Evolutionary conservation across 2,113 vertebrate genomes (phyloP).

Genomic region (Catharus minimus): DNA sequence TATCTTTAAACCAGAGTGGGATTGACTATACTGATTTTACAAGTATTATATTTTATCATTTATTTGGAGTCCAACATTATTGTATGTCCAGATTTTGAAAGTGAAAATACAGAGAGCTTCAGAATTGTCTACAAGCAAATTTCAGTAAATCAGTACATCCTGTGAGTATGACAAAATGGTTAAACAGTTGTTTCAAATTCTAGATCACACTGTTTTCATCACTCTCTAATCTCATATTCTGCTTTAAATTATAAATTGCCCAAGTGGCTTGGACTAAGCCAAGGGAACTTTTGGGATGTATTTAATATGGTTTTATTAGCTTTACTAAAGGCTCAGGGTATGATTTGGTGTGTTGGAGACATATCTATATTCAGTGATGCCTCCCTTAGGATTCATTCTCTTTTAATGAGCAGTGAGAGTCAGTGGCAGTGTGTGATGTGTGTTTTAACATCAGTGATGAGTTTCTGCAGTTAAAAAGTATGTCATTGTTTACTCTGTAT

Average conservation of each 20-base stretch:
- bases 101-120: neutral
- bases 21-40: neutral
- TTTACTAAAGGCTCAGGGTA: constrained; percentile 39
- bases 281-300: constrained; percentile 41
- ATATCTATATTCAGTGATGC: constrained; percentile 10
- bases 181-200: constrained; percentile 38
- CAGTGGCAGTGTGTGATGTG: constrained; percentile 8
- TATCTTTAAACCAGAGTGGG: neutral
- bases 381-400: constrained; percentile 45
- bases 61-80: neutral
- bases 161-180: neutral
- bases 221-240: constrained; percentile 43
- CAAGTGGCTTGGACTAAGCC: constrained; percentile 4
- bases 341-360: constrained; percentile 44
- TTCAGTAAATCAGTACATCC: neutral
- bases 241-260: constrained; percentile 61
- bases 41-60: neutral
- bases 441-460: neutral
- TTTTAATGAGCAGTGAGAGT: constrained; percentile 44
- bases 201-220: constrained; percentile 1
- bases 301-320: constrained; percentile 60
- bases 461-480: constrained; percentile 14
- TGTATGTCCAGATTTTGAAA: neutral
- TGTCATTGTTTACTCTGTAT: neutral
- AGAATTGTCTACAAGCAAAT: neutral